A percentile compares a stretch with the other conserved stretches of the same genome.
phyloP scores from a whole-genome alignment of 2,888 invertebrate genomes.

The Alitta virens region DNA sequence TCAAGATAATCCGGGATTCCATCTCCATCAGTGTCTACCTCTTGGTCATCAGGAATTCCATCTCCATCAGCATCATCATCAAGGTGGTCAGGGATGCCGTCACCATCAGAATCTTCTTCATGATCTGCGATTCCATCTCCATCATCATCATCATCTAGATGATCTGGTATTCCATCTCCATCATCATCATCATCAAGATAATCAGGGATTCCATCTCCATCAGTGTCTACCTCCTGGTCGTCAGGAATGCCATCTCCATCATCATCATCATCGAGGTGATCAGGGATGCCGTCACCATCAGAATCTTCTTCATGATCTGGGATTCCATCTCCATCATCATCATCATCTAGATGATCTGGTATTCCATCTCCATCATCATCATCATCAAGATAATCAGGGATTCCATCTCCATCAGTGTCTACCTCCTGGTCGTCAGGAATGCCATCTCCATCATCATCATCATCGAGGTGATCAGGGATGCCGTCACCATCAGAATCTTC shows the following conservation, averaged over 20 bases:
- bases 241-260: slow-evolving; percentile 53
- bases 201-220: slow-evolving; percentile 46
- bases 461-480: slow-evolving; percentile 38
- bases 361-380: slow-evolving; percentile 32
- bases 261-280: slow-evolving; percentile 32
- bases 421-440: slow-evolving; percentile 35
- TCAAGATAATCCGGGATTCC: slow-evolving; percentile 30
- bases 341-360: slow-evolving; percentile 26
- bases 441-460: slow-evolving; percentile 40
- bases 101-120: slow-evolving; percentile 35
- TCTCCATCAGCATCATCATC: slow-evolving; percentile 26
- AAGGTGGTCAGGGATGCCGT: slow-evolving; percentile 32
- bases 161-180: slow-evolving; percentile 25
- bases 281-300: slow-evolving; percentile 32
- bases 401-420: slow-evolving; percentile 37
- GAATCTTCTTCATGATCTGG: slow-evolving; percentile 31
- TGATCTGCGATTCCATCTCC: slow-evolving; percentile 27
- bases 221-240: slow-evolving; percentile 37
- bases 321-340: slow-evolving; percentile 30
- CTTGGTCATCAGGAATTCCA: slow-evolving; percentile 5
- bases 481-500: slow-evolving; percentile 34
- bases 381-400: slow-evolving; percentile 27
- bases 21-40: slow-evolving; percentile 35
- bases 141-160: slow-evolving; percentile 14
- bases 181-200: slow-evolving; percentile 29